Evolutionary conservation across 2,797 vertebrate genomes (phyloP), one percentile per base, ranked within the genome.

Genomic region (Takifugu ocellatus): DNA sequence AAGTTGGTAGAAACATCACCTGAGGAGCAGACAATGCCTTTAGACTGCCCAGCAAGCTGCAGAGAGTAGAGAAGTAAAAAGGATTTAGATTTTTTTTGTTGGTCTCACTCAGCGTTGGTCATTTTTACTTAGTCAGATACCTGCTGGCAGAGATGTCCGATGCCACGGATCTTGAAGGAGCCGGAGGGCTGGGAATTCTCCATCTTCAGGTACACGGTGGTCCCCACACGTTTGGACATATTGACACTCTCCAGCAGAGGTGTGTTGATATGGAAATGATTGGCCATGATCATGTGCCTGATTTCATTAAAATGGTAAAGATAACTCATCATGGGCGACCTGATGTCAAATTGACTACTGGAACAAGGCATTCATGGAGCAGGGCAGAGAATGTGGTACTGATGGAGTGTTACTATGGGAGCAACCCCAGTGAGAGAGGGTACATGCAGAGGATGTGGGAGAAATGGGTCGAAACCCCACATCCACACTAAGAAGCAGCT

Each of bases 101-200:
- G 2, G 31, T 33, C 9, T 31, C 6, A 6, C 9, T 31, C 6
- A 2, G 2, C 10, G 31, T 33, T 10, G 31, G 8, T 33, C 31
- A 33, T 10, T 5, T 10, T 33, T 10, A 33, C 8, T 0, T 10
- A 10, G 31, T 33, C 31, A 0, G 29, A 79, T 77, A 99, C 97
- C 90, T 94, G 90, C 84, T 93, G 93, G 77, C 95, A 96, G 56
- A 92, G 86, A 56, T 92, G 90, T 25, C 96, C 95, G 0, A 99
- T 92, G 55, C 96, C 97, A 0, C 96, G 92, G 82, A 98, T 95
- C 85, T 98, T 98, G 85, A 96, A 98, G 73, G 96, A 98, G 5
- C 95, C 94, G 0, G 90, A 77, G 1, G 95, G 95, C 76, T 98
- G 96, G 0, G 91, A 71, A 0, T 93, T 98, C 74, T 99, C 97